Percentiles rank a stretch among this genome's conserved stretches.
These are phyloP conservation scores for Achlya flavicornis DNA, from an alignment of 2,888 invertebrate genomes.

Conservation along the genomic window DNA sequence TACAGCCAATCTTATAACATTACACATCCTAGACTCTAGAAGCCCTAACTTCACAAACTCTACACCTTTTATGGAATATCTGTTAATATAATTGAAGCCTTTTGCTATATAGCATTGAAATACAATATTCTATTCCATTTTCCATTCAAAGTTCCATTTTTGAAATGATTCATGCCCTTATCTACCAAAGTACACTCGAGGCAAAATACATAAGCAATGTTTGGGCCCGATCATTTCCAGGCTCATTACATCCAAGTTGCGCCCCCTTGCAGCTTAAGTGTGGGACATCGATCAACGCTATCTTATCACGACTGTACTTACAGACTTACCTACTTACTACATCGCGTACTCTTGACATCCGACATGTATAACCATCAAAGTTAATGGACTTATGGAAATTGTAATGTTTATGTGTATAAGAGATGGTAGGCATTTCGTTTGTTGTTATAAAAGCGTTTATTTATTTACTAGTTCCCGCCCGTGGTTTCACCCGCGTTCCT, in stretches of 20 bases:
- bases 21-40: too few relatives aligned
- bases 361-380: slow-evolving; percentile 10
- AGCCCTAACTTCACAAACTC: too few relatives aligned
- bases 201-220: slow-evolving; percentile 20
- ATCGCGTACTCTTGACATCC: slow-evolving; percentile 19
- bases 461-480: too few relatives aligned
- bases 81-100: not conserved
- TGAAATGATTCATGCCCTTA: not conserved
- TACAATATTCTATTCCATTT: too few relatives aligned
- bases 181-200: not conserved
- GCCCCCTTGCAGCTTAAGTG: slow-evolving; percentile 35
- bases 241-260: slow-evolving; percentile 27
- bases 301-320: slow-evolving; percentile 41
- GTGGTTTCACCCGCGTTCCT: too few relatives aligned
- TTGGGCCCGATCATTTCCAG: slow-evolving; percentile 25
- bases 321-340: slow-evolving; percentile 21
- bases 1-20: too few relatives aligned
- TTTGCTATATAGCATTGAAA: too few relatives aligned
- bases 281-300: slow-evolving; percentile 54
- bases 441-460: too few relatives aligned
- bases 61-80: too few relatives aligned
- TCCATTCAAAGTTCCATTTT: too few relatives aligned
- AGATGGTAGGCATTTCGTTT: not conserved
- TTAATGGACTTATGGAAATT: slow-evolving; percentile 11
- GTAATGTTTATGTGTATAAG: slow-evolving; percentile 11